Conservation (phyloP, 2,888 invertebrate species). For the Acrobasis suavella region DNA sequence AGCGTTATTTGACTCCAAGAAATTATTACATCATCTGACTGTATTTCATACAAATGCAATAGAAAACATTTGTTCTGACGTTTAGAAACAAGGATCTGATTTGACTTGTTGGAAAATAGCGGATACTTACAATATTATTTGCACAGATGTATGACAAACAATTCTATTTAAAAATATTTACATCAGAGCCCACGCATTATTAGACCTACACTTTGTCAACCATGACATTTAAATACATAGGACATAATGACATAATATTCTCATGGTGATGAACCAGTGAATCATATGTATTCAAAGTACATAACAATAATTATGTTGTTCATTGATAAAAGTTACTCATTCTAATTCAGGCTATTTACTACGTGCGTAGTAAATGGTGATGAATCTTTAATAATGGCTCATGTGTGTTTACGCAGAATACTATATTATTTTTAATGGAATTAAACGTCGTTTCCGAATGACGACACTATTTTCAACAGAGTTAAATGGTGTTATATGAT, state of each 20-base stretch:
- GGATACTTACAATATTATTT: not conserved
- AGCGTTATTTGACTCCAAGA: too few species aligned
- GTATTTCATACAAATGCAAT: too few species aligned
- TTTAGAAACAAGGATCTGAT: too few species aligned
- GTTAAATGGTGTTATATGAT: too few species aligned
- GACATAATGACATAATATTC: slow-evolving; percentile 1
- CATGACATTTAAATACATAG: slow-evolving; percentile 1
- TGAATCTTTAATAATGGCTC: not conserved
- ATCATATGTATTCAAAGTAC: not conserved
- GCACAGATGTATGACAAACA: not conserved
- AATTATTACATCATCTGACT: too few species aligned
- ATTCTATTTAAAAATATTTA: slow-evolving; percentile 15
- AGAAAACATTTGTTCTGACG: too few species aligned
- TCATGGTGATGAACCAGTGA: not conserved
- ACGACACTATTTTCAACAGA: too few species aligned
- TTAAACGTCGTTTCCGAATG: too few species aligned
- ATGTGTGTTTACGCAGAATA: not conserved
- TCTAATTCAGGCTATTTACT: not conserved
- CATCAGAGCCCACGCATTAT: slow-evolving; percentile 1
- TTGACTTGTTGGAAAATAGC: too few species aligned
- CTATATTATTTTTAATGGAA: too few species aligned
- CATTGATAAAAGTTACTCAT: not conserved
- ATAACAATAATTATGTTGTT: not conserved
- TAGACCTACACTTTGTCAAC: slow-evolving; percentile 6
- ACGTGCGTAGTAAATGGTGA: not conserved